Evolutionary conservation across 2,113 vertebrate genomes (phyloP).

Genomic region (Platysternon megacephalum): DNA sequence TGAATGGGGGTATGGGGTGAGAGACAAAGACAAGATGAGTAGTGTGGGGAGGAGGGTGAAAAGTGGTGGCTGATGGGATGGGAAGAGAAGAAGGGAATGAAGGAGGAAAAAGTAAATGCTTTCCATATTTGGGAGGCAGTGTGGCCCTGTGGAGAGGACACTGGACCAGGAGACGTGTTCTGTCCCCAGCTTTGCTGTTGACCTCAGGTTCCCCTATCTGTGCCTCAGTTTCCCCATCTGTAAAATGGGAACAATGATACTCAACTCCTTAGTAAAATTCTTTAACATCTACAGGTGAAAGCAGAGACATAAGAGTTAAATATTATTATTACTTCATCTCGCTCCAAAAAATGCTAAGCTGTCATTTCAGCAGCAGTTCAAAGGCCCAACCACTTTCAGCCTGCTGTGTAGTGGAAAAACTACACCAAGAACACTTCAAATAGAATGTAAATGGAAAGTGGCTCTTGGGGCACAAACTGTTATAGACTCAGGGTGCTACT

Average conservation of each 20-base stretch:
- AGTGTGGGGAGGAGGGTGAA: not conserved
- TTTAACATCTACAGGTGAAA: not conserved
- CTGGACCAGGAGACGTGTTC: not conserved
- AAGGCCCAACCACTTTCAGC: fast-evolving
- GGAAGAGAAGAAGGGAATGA: not conserved
- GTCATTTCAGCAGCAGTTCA: not conserved
- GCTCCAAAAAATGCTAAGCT: not conserved
- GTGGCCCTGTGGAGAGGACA: not conserved
- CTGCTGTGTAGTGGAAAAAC: not conserved
- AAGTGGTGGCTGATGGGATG: not conserved
- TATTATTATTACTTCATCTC: fast-evolving
- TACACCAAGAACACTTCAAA: not conserved
- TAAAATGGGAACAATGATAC: not conserved
- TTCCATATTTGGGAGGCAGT: not conserved
- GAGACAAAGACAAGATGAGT: not conserved
- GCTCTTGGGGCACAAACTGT: not conserved
- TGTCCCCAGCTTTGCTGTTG: not conserved
- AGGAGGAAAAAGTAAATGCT: not conserved
- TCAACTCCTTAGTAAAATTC: not conserved
- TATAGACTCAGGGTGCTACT: not conserved
- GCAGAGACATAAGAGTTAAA: not conserved
- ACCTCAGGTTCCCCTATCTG: not conserved
- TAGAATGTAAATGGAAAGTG: not conserved
- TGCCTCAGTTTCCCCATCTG: not conserved
- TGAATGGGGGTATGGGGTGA: fast-evolving